A percentile compares a stretch with the other conserved stretches of the same genome.
Evolutionary conservation across 2,113 vertebrate species (phyloP).

Genomic region (Campylomormyrus numenius): DNA sequence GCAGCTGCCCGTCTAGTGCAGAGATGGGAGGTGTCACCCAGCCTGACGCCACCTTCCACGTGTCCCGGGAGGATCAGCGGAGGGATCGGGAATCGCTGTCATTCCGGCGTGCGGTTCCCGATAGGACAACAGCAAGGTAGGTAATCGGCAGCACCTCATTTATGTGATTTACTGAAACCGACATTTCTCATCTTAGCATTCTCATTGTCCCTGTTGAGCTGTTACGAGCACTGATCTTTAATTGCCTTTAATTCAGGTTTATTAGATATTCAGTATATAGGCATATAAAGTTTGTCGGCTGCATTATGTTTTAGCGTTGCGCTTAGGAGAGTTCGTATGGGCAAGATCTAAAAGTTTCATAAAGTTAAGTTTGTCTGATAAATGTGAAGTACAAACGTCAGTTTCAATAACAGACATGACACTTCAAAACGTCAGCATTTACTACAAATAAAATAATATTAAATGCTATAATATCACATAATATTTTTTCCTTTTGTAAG

Average conservation of each 20-base stretch:
- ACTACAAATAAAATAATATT: background rate
- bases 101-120: slow-evolving; percentile 21
- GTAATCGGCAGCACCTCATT: background rate
- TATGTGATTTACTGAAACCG: background rate
- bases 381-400: background rate
- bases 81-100: slow-evolving; percentile 24
- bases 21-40: background rate
- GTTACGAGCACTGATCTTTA: background rate
- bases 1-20: background rate
- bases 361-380: background rate
- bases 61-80: background rate
- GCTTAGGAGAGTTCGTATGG: background rate
- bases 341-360: background rate
- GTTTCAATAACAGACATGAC: background rate
- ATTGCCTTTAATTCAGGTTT: background rate
- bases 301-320: background rate
- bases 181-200: background rate
- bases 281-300: background rate
- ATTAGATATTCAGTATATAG: background rate
- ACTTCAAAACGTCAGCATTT: background rate
- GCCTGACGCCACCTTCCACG: slow-evolving; percentile 8
- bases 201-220: too few relatives aligned
- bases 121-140: slow-evolving; percentile 23
- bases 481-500: background rate
- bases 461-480: background rate